Evolutionary conservation across 2,113 vertebrate species (phyloP).

Genomic region (Mobula hypostoma): DNA sequence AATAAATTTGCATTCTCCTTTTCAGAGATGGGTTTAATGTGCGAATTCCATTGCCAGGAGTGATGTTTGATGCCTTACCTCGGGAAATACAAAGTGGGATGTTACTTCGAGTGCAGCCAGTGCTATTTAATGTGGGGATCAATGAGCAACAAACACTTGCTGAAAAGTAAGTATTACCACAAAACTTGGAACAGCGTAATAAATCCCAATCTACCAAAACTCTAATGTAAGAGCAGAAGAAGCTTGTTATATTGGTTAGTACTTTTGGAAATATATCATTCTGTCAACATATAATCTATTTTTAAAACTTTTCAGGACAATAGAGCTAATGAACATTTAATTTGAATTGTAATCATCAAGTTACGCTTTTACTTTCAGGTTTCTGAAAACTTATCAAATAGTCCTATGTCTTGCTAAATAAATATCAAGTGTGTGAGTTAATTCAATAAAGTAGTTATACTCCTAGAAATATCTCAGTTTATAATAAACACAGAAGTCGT

Average conservation of each 20-base stretch:
- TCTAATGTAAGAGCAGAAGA: background rate
- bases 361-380: background rate
- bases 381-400: background rate
- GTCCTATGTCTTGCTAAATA: background rate
- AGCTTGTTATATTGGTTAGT: background rate
- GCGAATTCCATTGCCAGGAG: constrained; percentile 83
- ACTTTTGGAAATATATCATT: too few species aligned
- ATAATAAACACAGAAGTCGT: too few species aligned
- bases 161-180: constrained; percentile 71
- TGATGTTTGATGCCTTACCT: constrained; percentile 83
- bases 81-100: constrained; percentile 96
- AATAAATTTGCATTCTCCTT: constrained; percentile 15
- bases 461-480: too few species aligned
- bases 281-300: background rate
- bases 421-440: background rate
- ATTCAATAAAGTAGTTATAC: background rate
- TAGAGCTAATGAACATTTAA: background rate
- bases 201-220: background rate
- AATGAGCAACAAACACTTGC: constrained; percentile 96
- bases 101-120: constrained; percentile 90
- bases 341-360: background rate
- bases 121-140: constrained; percentile 95
- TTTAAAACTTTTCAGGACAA: background rate
- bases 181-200: background rate
- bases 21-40: constrained; percentile 88